Conservation (phyloP, 2,888 invertebrate species). For the Campopleginae sp. region DNA sequence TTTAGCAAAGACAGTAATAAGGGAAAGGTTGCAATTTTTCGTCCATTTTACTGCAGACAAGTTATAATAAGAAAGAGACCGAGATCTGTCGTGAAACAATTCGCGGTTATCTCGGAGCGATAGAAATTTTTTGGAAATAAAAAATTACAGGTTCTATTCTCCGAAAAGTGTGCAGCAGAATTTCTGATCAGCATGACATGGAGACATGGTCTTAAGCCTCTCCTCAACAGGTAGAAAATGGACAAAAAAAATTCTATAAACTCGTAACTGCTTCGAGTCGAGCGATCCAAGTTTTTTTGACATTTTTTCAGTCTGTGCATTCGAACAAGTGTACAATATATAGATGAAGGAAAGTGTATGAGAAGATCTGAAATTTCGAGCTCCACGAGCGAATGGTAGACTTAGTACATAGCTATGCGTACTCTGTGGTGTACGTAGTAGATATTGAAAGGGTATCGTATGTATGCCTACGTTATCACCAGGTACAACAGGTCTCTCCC, state of each 20-base stretch:
- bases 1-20: too few species aligned
- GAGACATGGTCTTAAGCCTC: too few species aligned
- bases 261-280: too few species aligned
- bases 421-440: conserved; percentile 18
- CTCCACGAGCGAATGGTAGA: neutral
- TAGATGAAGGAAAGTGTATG: neutral
- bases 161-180: neutral
- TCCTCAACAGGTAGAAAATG: too few species aligned
- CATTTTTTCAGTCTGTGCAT: neutral
- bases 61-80: too few species aligned
- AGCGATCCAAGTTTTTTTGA: too few species aligned
- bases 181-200: too few species aligned
- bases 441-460: conserved; percentile 19
- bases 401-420: neutral
- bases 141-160: neutral
- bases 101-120: neutral
- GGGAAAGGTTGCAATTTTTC: too few species aligned
- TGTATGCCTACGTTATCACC: conserved; percentile 47
- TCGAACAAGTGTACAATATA: neutral
- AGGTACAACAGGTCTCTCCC: conserved; percentile 65
- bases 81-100: neutral
- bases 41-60: too few species aligned
- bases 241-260: too few species aligned
- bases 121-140: neutral
- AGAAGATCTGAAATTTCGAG: neutral